Evolutionary conservation across 2,797 vertebrate species (phyloP).

Genomic region (Myotis daubentonii): DNA sequence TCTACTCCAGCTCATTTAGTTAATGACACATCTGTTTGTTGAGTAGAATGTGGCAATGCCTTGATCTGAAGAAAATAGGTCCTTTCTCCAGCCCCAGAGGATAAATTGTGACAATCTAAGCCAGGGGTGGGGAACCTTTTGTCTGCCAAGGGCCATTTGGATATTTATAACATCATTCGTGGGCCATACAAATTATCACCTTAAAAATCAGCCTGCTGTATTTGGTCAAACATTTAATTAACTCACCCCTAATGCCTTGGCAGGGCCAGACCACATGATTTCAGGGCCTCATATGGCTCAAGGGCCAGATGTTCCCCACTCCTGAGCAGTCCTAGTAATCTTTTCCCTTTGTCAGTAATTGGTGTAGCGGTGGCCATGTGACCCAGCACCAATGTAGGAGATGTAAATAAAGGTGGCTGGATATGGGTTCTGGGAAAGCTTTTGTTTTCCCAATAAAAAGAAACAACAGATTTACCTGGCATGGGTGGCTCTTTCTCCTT

Average conservation of each 20-base stretch:
- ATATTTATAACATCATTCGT: too few species aligned
- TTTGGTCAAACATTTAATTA: too few species aligned
- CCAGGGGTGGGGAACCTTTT: too few species aligned
- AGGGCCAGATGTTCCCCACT: too few species aligned
- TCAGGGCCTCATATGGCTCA: too few species aligned
- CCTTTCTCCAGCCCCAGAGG: neutral
- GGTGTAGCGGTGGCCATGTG: neutral
- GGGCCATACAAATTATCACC: too few species aligned
- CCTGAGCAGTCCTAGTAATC: neutral
- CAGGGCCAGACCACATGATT: too few species aligned
- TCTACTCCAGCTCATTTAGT: neutral
- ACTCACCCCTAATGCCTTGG: too few species aligned
- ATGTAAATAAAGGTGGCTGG: neutral
- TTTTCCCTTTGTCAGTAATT: neutral
- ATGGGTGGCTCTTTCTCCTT: neutral
- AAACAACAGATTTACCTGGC: neutral
- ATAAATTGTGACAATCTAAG: neutral
- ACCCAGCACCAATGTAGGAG: neutral
- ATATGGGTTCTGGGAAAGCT: neutral
- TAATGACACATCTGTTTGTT: neutral
- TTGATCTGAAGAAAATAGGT: neutral
- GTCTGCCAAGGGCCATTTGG: too few species aligned
- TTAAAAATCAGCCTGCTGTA: too few species aligned
- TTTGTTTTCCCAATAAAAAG: slow-evolving; percentile 23
- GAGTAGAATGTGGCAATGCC: neutral